These are phyloP conservation scores for Hermodice carunculata DNA, from an alignment of 2,888 invertebrate genomes.

Conservation along the genomic window DNA sequence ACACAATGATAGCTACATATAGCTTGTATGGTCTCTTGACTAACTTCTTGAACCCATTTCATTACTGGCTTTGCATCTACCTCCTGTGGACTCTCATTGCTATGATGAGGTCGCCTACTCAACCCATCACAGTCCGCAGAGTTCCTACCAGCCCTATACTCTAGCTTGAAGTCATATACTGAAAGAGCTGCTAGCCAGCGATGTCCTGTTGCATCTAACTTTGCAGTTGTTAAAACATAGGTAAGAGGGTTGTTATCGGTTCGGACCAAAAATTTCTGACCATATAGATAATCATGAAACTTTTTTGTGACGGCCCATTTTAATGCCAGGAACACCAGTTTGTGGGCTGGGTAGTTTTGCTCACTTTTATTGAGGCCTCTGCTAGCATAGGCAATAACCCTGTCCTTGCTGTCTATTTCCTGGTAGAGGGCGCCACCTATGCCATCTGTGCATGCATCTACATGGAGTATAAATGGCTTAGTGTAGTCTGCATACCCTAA, in stretches of 20 bases:
- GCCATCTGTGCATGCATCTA: not conserved
- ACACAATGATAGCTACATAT: too few species aligned
- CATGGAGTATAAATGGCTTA: not conserved
- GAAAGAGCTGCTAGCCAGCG: not conserved
- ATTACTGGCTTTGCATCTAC: too few species aligned
- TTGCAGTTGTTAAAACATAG: too few species aligned
- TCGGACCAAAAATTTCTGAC: too few species aligned
- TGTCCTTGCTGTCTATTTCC: not conserved
- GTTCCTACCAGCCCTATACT: not conserved
- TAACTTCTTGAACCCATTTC: too few species aligned
- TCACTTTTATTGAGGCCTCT: not conserved
- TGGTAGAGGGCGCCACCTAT: not conserved
- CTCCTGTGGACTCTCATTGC: too few species aligned
- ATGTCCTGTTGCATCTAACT: too few species aligned
- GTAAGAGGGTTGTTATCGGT: too few species aligned
- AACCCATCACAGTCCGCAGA: not conserved
- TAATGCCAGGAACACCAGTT: conserved; percentile 4
- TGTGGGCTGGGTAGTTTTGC: not conserved
- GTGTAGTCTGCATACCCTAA: not conserved
- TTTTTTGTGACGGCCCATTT: conserved; percentile 8
- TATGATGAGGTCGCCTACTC: too few species aligned
- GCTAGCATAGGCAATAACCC: conserved; percentile 4
- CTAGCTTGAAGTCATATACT: not conserved
- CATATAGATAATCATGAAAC: not conserved
- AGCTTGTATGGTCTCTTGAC: too few species aligned